Evolutionary conservation across 2,797 vertebrate species (phyloP).

Genomic region (Siniperca undulata): DNA sequence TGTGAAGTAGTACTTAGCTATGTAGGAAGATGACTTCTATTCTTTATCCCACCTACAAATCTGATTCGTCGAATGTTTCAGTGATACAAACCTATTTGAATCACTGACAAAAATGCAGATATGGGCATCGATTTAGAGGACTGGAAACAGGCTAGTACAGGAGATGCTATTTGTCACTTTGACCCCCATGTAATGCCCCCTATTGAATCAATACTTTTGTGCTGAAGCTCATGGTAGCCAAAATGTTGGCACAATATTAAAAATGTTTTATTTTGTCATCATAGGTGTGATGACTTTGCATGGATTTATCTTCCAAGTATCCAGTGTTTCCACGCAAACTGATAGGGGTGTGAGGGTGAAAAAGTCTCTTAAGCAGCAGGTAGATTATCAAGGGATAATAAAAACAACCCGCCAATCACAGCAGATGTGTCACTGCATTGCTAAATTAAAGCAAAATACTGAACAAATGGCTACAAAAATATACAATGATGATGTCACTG

Average conservation of each 20-base stretch:
- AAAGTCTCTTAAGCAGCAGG: not conserved
- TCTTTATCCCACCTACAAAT: too few relatives aligned
- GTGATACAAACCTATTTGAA: not conserved
- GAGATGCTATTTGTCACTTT: not conserved
- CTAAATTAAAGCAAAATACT: not conserved
- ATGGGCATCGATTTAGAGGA: not conserved
- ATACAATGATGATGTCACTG: not conserved
- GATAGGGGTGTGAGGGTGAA: not conserved
- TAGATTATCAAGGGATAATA: not conserved
- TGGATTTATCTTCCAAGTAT: not conserved
- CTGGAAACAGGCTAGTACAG: not conserved
- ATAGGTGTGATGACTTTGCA: not conserved
- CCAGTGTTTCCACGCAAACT: not conserved
- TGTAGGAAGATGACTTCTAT: too few relatives aligned
- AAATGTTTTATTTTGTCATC: not conserved
- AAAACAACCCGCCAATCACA: not conserved
- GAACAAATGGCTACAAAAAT: not conserved
- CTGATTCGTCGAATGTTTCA: too few relatives aligned
- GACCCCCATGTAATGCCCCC: not conserved
- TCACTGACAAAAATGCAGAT: not conserved
- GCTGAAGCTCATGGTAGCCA: not conserved
- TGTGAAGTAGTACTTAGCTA: too few relatives aligned
- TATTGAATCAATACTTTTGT: not conserved
- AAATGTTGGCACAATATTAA: not conserved
- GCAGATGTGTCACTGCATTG: not conserved